Conservation (phyloP, 2,113 vertebrate species). For the Naja naja region DNA sequence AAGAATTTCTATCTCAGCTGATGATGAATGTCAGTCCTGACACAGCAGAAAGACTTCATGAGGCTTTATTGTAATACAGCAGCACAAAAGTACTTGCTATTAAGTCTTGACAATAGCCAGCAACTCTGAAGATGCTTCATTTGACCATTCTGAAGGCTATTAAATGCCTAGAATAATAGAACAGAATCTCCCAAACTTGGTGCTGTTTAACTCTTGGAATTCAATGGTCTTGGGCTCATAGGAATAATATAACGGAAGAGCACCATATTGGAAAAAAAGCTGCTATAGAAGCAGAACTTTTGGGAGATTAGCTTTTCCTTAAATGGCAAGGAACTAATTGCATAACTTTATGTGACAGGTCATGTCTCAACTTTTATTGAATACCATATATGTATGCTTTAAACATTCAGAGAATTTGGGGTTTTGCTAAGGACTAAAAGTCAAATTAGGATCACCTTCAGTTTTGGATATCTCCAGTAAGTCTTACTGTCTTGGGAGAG, state of each 20-base stretch:
- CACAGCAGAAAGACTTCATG: slow-evolving; percentile 44
- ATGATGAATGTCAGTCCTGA: slow-evolving; percentile 48
- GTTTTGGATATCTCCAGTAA: neutral
- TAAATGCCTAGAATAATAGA: neutral
- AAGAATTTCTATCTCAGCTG: slow-evolving; percentile 54
- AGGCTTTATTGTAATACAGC: slow-evolving; percentile 28
- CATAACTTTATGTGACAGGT: no score
- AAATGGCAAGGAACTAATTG: slow-evolving; percentile 7
- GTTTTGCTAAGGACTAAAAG: neutral
- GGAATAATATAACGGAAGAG: neutral
- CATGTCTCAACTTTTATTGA: neutral
- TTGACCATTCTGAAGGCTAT: neutral
- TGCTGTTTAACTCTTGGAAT: neutral
- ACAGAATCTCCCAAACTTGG: neutral
- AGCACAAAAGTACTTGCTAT: neutral
- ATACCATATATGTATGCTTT: neutral
- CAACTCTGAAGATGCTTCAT: neutral
- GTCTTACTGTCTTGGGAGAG: neutral
- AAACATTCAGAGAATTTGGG: neutral
- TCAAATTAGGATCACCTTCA: neutral
- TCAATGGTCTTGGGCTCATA: neutral
- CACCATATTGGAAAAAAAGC: neutral
- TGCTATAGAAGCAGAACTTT: neutral
- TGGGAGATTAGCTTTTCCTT: neutral
- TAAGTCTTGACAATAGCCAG: slow-evolving; percentile 5